Evolutionary conservation across 1,140 invertebrate genomes (phyloP).

Genomic region (Saccostrea cuccullata): DNA sequence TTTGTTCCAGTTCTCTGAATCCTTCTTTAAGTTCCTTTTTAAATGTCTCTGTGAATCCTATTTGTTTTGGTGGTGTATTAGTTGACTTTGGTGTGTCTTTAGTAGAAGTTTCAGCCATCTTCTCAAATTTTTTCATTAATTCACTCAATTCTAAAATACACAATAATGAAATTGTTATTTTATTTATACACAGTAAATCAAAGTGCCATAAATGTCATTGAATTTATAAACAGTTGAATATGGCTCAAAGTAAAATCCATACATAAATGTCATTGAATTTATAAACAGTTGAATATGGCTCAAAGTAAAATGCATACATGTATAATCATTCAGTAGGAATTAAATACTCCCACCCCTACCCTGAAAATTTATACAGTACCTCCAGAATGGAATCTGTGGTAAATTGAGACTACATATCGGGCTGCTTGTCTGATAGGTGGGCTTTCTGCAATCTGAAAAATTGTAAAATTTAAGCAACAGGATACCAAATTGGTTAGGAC

Average conservation of each 20-base stretch:
- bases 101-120: conserved; percentile 6
- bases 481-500: not conserved
- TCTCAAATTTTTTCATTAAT: not conserved
- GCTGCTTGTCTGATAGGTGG: not conserved
- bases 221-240: no score
- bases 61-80: conserved; percentile 8
- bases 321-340: no score
- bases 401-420: not conserved
- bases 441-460: conserved; percentile 11
- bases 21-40: conserved; percentile 12
- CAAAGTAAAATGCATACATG: no score
- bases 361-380: not conserved
- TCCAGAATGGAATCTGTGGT: conserved; percentile 6
- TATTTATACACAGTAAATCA: no score
- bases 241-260: no score
- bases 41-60: conserved; percentile 31
- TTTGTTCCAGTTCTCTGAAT: conserved; percentile 4
- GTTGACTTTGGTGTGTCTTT: not conserved
- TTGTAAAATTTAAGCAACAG: not conserved
- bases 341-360: no score
- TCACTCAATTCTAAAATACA: conserved; percentile 5
- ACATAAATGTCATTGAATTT: no score
- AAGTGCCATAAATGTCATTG: no score
- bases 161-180: no score
- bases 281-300: no score